Evolutionary conservation across 64 coral and sea anemone species (phyloP), one percentile per base, ranked within the genome.

Genomic region (Stichodactyla mertensii): DNA sequence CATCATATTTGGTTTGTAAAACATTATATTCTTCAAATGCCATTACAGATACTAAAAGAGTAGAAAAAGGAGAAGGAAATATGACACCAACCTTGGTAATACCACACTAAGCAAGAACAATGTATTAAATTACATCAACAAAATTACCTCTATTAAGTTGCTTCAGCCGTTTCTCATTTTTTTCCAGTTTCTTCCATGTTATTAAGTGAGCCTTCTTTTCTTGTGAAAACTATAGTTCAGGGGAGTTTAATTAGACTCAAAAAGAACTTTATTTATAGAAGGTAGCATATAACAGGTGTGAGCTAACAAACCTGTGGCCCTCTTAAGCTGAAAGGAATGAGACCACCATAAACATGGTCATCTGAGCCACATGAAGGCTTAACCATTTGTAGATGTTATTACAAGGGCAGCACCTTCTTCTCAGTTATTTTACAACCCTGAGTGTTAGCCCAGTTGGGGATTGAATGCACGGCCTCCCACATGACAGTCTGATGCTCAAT

Each of bases 141-240:
- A 81, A 8, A 56, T 83, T 23, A 99, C 97, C 97, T 93, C 97
- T 95, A 55, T 99, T 99, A 0, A 99, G 85, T 14, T 99, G 93
- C 70, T 92, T 99, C 52, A 92, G 89, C 71, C 95, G 80, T 67
- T 88, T 92, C 87, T 93, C 90, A 85, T 91, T 92, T 54, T 55
- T 24, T 61, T 57, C 3, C 12, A 99, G 86, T 67, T 94, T 94
- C 66, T 77, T 94, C 62, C 84, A 93, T 85, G 88, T 77, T n/a
- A 74, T 57, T 58, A 77, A 82, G 90, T 86, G 89, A 1, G 85
- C 71, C 79, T 91, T 57, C 27, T 86, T 95, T 79, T 99, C 93
- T 52, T 83, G 36, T 58, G 6, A 52, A 77, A 99, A 87, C 97
- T 99, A 74, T 26, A 26, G 69, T 74, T 31, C 64, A 91, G 85